Evolutionary conservation across 2,113 vertebrate species (phyloP).

Genomic region (Marmota flaviventris): DNA sequence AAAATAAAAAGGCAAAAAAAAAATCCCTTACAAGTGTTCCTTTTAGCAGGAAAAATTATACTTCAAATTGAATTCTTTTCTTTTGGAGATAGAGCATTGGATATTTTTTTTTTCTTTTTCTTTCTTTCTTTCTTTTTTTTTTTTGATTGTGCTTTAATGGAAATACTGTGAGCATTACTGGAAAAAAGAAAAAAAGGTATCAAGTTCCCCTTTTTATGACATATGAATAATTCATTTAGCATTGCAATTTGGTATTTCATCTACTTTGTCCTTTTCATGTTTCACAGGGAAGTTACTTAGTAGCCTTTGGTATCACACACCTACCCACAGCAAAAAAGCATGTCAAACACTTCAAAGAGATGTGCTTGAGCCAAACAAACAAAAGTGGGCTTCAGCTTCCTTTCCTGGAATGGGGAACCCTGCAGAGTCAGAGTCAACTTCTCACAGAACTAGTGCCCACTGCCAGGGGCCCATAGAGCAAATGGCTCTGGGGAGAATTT

Average conservation of each 20-base stretch:
- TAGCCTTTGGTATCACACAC: neutral
- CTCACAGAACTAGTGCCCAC: neutral
- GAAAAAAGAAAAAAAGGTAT: slow-evolving; percentile 54
- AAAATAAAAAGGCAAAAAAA: neutral
- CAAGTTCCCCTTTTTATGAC: slow-evolving; percentile 68
- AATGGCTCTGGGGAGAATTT: neutral
- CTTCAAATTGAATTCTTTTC: slow-evolving; percentile 68
- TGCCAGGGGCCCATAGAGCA: neutral
- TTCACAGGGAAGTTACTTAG: slow-evolving; percentile 9
- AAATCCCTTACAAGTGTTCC: neutral
- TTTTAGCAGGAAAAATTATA: slow-evolving; percentile 37
- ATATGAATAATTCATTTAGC: slow-evolving; percentile 83
- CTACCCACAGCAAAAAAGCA: neutral
- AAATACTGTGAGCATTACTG: slow-evolving; percentile 55
- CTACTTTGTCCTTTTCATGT: slow-evolving; percentile 20
- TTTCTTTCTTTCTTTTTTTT: neutral
- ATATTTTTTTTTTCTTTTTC: neutral
- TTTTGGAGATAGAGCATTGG: slow-evolving; percentile 25
- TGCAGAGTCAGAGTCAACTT: neutral
- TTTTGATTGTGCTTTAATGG: slow-evolving; percentile 68
- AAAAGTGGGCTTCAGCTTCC: neutral
- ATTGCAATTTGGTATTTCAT: slow-evolving; percentile 53
- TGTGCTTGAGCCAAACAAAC: neutral
- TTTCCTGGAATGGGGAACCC: accelerated
- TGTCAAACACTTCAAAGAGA: neutral